A percentile compares a stretch with the other conserved stretches of the same genome.
Evolutionary conservation across 1,140 invertebrate species (phyloP).

Genomic region (Formica exsecta): DNA sequence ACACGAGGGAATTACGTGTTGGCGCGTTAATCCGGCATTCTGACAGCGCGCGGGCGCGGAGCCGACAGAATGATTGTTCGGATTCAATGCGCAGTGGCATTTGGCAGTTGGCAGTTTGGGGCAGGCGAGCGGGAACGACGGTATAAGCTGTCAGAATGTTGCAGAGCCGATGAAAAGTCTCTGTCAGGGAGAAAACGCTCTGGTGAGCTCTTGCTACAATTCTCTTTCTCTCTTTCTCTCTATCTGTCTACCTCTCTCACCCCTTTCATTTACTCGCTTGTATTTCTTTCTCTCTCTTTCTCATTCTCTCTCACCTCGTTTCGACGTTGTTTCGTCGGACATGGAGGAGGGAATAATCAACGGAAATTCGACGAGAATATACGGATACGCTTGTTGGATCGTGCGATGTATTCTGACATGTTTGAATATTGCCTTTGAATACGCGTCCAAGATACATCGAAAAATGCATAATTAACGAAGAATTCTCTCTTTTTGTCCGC

Average conservation of each 20-base stretch:
- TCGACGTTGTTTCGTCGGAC: slow-evolving; percentile 58
- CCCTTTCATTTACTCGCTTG: not conserved
- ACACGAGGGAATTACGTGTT: slow-evolving; percentile 75
- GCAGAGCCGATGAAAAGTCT: slow-evolving; percentile 73
- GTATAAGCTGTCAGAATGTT: slow-evolving; percentile 83
- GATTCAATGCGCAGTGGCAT: slow-evolving; percentile 83
- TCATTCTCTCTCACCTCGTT: slow-evolving; percentile 46
- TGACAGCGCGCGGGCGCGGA: slow-evolving; percentile 63
- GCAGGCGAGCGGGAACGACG: slow-evolving; percentile 72
- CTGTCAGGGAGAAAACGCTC: slow-evolving; percentile 75
- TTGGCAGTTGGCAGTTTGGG: slow-evolving; percentile 77
- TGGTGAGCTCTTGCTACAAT: slow-evolving; percentile 36
- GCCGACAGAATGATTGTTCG: slow-evolving; percentile 82
- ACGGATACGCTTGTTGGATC: slow-evolving; percentile 23
- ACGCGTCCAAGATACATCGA: slow-evolving; percentile 7
- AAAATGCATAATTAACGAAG: slow-evolving; percentile 40
- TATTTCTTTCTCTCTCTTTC: not conserved
- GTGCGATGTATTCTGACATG: slow-evolving; percentile 31
- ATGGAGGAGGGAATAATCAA: slow-evolving; percentile 67
- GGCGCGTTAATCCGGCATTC: slow-evolving; percentile 80
- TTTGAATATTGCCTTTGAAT: slow-evolving; percentile 37
- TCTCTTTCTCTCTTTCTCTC: slow-evolving; percentile 36
- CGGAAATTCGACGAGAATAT: slow-evolving; percentile 60
- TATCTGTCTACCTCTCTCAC: slow-evolving; percentile 29
- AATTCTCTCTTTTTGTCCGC: not conserved